phyloP scores from a whole-genome alignment of 2,888 invertebrate genomes.

The Cerastoderma edule region DNA sequence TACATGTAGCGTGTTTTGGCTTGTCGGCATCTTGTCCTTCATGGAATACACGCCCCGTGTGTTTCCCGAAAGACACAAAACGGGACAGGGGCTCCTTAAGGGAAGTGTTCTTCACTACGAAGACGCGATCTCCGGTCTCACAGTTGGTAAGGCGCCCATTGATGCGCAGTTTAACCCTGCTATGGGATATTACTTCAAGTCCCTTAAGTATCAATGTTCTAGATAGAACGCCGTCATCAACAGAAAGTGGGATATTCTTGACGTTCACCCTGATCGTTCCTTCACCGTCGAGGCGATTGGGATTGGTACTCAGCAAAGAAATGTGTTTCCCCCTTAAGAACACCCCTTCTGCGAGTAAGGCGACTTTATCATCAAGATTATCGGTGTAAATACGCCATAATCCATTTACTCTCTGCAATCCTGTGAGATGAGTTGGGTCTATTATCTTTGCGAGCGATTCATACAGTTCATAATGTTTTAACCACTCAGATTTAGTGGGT shows the following conservation, averaged over 20 bases:
- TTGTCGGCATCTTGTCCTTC: background rate
- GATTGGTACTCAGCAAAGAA: constrained; percentile 22
- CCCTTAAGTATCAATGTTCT: constrained; percentile 9
- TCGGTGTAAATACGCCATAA: constrained; percentile 25
- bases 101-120: background rate
- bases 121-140: constrained; percentile 10
- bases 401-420: constrained; percentile 19
- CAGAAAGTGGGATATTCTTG: constrained; percentile 26
- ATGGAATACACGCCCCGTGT: constrained; percentile 6
- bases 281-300: constrained; percentile 22
- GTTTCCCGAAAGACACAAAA: background rate
- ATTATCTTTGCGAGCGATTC: background rate
- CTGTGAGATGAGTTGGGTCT: constrained; percentile 22
- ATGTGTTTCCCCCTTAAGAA: constrained; percentile 24
- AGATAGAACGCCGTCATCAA: constrained; percentile 23
- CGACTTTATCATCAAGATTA: constrained; percentile 27
- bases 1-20: background rate
- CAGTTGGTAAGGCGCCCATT: constrained; percentile 18
- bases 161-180: constrained; percentile 27
- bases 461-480: constrained; percentile 19
- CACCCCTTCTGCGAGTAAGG: constrained; percentile 13
- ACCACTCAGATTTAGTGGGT: background rate
- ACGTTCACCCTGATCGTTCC: constrained; percentile 6
- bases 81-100: constrained; percentile 2
- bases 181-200: constrained; percentile 22